Conservation (phyloP, 2,888 invertebrate genomes). For the Lingula anatina region DNA sequence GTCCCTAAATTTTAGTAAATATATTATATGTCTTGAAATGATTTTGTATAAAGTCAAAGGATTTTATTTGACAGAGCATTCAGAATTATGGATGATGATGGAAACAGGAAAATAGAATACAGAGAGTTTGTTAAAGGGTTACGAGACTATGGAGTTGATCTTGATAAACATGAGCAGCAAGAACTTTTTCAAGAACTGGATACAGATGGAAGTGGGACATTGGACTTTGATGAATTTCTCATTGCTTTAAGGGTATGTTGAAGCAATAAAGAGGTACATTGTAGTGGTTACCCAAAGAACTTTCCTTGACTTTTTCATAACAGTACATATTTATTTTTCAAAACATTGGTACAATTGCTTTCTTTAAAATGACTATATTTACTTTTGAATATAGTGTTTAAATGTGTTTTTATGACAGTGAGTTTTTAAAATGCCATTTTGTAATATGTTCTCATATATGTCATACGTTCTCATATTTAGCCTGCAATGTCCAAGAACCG, state of each 20-base stretch:
- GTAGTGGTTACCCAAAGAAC: not conserved
- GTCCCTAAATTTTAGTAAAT: not conserved
- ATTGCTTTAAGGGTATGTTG: constrained; percentile 65
- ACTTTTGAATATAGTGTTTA: too few species aligned
- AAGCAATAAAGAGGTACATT: constrained; percentile 7
- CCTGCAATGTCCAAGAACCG: constrained; percentile 41
- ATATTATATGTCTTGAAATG: too few species aligned
- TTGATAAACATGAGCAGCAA: constrained; percentile 56
- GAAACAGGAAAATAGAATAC: constrained; percentile 70
- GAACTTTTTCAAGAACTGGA: constrained; percentile 67
- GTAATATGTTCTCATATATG: too few species aligned
- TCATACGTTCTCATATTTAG: constrained; percentile 23
- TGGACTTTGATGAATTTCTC: constrained; percentile 87
- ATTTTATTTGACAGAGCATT: constrained; percentile 59
- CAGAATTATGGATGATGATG: constrained; percentile 87
- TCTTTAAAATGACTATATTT: too few species aligned
- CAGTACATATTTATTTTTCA: not conserved
- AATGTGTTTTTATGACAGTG: too few species aligned
- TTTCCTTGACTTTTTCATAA: not conserved
- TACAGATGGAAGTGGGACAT: constrained; percentile 73
- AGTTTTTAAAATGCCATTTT: too few species aligned
- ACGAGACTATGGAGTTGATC: constrained; percentile 68
- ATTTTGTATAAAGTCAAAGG: too few species aligned
- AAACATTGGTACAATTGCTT: too few species aligned
- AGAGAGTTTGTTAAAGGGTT: constrained; percentile 80